A percentile compares a stretch with the other conserved stretches of the same genome.
Evolutionary conservation across 2,888 invertebrate species (phyloP).

Genomic region (Homarus gammarus): DNA sequence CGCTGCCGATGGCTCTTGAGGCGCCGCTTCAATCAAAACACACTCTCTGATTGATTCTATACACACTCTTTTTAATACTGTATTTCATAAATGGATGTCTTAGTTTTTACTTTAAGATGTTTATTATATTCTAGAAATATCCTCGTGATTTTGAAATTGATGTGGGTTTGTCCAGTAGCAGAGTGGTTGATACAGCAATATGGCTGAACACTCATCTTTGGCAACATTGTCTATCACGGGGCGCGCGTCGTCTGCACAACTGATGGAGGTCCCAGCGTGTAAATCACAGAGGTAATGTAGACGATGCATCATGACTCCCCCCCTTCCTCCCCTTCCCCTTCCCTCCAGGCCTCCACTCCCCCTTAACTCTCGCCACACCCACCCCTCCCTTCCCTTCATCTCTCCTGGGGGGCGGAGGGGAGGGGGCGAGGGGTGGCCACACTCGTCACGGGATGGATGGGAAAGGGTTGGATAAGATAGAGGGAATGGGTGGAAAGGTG

Average conservation of each 20-base stretch:
- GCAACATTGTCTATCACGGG: constrained; percentile 55
- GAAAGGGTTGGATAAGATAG: constrained; percentile 23
- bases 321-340: neutral
- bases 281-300: constrained; percentile 69
- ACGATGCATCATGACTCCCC: constrained; percentile 59
- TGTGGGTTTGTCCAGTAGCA: constrained; percentile 12
- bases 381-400: constrained; percentile 5
- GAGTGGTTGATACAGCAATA: constrained; percentile 30
- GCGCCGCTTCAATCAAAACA: constrained; percentile 41
- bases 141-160: neutral
- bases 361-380: neutral
- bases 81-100: too few species aligned
- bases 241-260: constrained; percentile 52
- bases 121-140: neutral
- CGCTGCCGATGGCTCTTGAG: constrained; percentile 34
- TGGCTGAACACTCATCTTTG: constrained; percentile 30
- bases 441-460: constrained; percentile 10
- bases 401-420: neutral
- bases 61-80: too few species aligned
- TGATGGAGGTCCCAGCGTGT: constrained; percentile 57
- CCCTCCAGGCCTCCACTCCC: neutral
- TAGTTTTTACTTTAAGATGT: neutral
- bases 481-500: constrained; percentile 10
- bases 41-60: neutral
- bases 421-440: constrained; percentile 8